phyloP scores from a whole-genome alignment of 2,888 invertebrate genomes.

The Tolmerus cingulatus region DNA sequence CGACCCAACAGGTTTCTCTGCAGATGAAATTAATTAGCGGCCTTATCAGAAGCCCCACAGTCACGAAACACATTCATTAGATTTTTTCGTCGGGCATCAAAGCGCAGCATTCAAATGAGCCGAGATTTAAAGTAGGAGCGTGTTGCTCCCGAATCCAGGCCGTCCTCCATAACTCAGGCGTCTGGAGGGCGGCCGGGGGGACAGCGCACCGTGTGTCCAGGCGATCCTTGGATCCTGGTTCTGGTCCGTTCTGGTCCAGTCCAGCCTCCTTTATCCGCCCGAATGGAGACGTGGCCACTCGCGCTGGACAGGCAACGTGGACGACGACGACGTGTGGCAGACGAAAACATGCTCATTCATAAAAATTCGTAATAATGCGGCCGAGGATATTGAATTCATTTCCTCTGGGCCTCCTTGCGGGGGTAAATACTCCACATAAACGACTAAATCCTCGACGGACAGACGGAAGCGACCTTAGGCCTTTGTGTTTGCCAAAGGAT shows the following conservation, averaged over 20 bases:
- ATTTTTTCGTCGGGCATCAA: neutral
- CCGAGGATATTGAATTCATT: conserved; percentile 43
- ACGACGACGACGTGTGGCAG: conserved; percentile 10
- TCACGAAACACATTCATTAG: conserved; percentile 36
- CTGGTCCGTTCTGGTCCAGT: neutral
- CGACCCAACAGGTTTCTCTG: neutral
- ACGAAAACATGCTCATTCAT: conserved; percentile 35
- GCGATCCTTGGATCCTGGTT: neutral
- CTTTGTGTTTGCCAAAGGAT: conserved; percentile 40
- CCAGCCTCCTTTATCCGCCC: neutral
- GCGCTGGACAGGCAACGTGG: conserved; percentile 14
- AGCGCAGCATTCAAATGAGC: conserved; percentile 35
- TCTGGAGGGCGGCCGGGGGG: neutral
- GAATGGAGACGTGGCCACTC: neutral
- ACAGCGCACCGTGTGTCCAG: conserved; percentile 5
- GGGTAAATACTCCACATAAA: conserved; percentile 32
- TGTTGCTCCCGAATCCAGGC: neutral
- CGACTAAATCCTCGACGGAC: conserved; percentile 9
- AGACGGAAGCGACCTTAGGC: conserved; percentile 32
- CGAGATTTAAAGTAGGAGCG: neutral
- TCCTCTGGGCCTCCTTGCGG: conserved; percentile 22
- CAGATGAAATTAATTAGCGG: conserved; percentile 25
- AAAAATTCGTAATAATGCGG: conserved; percentile 41
- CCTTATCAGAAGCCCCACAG: conserved; percentile 14
- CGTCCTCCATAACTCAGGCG: neutral